Percentiles rank a stretch among this genome's conserved stretches.
Evolutionary conservation across 2,888 invertebrate species (phyloP).

Genomic region (Luffia ferchaultella): DNA sequence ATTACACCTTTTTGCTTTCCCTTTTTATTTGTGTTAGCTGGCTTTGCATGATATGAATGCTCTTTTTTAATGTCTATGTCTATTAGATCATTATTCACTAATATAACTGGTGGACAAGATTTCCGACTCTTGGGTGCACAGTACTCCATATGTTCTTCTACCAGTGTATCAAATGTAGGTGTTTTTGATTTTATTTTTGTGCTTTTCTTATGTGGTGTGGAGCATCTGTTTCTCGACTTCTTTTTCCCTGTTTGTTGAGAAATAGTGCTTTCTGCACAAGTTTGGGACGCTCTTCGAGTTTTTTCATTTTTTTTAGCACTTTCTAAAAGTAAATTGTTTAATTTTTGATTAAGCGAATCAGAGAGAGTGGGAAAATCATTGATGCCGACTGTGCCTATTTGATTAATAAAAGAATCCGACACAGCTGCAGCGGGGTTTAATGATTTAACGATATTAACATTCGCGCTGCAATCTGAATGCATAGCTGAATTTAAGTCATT

Average conservation of each 20-base stretch:
- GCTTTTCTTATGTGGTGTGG: constrained; percentile 34
- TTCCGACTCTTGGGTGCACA: constrained; percentile 25
- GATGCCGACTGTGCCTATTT: constrained; percentile 28
- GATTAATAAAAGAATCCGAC: constrained; percentile 31
- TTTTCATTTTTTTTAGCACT: constrained; percentile 37
- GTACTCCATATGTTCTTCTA: constrained; percentile 38
- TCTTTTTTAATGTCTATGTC: constrained; percentile 13
- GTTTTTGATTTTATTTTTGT: constrained; percentile 16
- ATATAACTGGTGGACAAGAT: constrained; percentile 36
- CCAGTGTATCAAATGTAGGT: constrained; percentile 19
- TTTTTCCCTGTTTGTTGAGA: constrained; percentile 17
- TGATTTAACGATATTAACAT: neutral
- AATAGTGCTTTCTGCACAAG: constrained; percentile 17
- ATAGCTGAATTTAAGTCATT: no score
- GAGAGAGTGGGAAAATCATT: constrained; percentile 28
- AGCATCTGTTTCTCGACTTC: constrained; percentile 29
- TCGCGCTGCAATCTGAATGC: no score
- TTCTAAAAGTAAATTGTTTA: constrained; percentile 38
- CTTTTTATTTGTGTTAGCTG: constrained; percentile 16
- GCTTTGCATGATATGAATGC: constrained; percentile 14
- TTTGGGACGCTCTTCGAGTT: constrained; percentile 11
- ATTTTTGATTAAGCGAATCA: constrained; percentile 34
- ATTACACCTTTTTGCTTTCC: constrained; percentile 38
- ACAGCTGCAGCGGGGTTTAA: constrained; percentile 11
- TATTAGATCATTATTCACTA: neutral